Percentiles rank a stretch among this genome's conserved stretches.
Evolutionary conservation across 2,113 vertebrate genomes (phyloP).

Genomic region (Mugil cephalus): DNA sequence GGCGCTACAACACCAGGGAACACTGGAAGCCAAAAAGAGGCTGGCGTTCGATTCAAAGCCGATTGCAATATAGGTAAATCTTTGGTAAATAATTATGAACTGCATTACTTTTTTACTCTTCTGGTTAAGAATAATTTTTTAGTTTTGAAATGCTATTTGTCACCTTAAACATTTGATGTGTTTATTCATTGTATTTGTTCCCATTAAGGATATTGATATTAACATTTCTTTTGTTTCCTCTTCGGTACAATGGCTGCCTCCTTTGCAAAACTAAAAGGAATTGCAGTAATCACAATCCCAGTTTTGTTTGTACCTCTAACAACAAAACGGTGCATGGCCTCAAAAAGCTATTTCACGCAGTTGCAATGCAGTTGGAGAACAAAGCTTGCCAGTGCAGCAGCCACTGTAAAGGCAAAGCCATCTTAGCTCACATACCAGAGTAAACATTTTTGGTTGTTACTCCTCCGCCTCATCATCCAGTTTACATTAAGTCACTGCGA

Average conservation of each 20-base stretch:
- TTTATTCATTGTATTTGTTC: slow-evolving; percentile 55
- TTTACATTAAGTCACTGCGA: slow-evolving; percentile 68
- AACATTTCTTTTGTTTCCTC: slow-evolving; percentile 35
- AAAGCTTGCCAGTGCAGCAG: slow-evolving; percentile 69
- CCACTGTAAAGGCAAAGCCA: slow-evolving; percentile 64
- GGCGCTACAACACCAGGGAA: slow-evolving; percentile 88
- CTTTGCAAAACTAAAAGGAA: slow-evolving; percentile 39
- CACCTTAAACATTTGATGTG: slow-evolving; percentile 39
- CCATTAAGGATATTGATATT: slow-evolving; percentile 38
- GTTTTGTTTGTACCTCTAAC: slow-evolving; percentile 16
- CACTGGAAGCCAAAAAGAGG: slow-evolving; percentile 81
- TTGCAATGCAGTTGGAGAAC: slow-evolving; percentile 55
- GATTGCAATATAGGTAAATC: slow-evolving; percentile 86
- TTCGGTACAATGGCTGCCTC: slow-evolving; percentile 45
- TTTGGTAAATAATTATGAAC: slow-evolving; percentile 69
- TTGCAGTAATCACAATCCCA: slow-evolving; percentile 12
- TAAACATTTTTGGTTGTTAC: slow-evolving; percentile 62
- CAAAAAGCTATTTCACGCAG: slow-evolving; percentile 52
- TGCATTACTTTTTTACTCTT: slow-evolving; percentile 52
- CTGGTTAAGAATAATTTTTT: slow-evolving; percentile 64
- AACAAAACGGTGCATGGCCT: slow-evolving; percentile 58
- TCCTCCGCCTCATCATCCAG: slow-evolving; percentile 61
- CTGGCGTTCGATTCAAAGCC: slow-evolving; percentile 85
- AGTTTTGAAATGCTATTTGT: slow-evolving; percentile 59
- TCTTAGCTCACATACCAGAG: slow-evolving; percentile 55